Conservation (phyloP, 2,113 vertebrate species). For the Sorex fumeus region DNA sequence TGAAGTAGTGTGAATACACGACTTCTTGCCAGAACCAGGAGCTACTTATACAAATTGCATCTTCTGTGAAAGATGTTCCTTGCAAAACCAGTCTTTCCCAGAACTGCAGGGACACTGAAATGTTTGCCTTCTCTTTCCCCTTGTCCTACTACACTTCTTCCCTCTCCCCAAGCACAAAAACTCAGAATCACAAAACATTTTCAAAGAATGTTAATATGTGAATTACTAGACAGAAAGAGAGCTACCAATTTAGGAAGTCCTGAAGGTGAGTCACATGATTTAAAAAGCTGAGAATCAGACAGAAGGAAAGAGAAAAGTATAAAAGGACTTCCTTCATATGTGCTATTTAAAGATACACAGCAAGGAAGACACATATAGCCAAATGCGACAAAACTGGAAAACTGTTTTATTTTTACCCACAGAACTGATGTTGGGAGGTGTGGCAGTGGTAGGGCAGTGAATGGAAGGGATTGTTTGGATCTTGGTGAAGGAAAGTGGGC, state of each 20-base stretch:
- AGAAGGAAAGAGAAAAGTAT: too few species aligned
- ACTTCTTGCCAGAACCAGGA: conserved; percentile 48
- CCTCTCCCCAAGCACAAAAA: neutral
- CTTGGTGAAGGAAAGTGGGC: too few species aligned
- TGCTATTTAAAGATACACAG: too few species aligned
- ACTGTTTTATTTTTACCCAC: too few species aligned
- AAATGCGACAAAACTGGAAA: too few species aligned
- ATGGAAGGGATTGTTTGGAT: too few species aligned
- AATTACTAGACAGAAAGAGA: neutral
- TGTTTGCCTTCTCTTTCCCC: neutral
- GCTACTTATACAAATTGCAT: neutral
- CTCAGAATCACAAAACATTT: neutral
- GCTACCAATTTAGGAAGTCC: neutral
- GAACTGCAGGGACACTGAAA: neutral
- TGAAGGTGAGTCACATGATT: neutral
- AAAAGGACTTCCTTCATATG: too few species aligned
- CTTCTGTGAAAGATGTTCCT: neutral
- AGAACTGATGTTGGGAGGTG: too few species aligned
- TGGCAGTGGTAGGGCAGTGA: too few species aligned
- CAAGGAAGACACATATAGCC: too few species aligned
- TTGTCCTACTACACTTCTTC: neutral
- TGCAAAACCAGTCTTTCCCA: neutral
- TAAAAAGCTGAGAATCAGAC: too few species aligned
- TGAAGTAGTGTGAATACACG: conserved; percentile 39
- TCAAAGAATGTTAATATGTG: neutral